These are phyloP conservation scores for Hydrolagus affinis DNA, from an alignment of 2,113 vertebrate species.

Conservation along the genomic window DNA sequence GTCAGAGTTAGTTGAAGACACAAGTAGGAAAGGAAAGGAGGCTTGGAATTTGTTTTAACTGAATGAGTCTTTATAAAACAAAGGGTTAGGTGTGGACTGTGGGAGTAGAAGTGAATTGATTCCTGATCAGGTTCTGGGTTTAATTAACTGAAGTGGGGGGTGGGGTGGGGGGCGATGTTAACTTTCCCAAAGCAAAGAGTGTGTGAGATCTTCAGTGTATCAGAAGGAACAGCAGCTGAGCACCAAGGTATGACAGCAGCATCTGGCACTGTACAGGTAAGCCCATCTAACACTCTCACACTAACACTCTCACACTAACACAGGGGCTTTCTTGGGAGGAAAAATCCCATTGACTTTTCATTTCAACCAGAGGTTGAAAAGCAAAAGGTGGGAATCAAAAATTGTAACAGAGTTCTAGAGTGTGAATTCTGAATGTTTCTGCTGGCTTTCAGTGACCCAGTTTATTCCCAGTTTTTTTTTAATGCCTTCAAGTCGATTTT, in stretches of 20 bases:
- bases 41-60: no score
- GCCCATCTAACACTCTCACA: constrained; percentile 13
- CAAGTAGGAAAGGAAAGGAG: no score
- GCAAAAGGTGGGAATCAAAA: no score
- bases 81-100: background rate
- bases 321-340: background rate
- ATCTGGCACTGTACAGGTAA: constrained; percentile 52
- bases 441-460: no score
- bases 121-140: background rate
- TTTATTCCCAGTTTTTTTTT: no score
- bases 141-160: constrained; percentile 40
- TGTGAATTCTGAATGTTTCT: no score
- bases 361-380: no score
- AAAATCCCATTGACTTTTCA: background rate
- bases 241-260: constrained; percentile 7
- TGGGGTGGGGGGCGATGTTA: constrained; percentile 69
- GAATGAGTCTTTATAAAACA: no score
- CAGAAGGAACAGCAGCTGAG: constrained; percentile 44
- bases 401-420: no score
- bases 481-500: no score
- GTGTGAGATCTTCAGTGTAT: constrained; percentile 63
- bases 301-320: no score
- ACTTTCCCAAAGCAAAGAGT: constrained; percentile 55
- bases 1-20: no score
- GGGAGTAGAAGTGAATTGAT: background rate